These are phyloP conservation scores for Drosophila ficusphila DNA, from an alignment of 1,140 invertebrate species.

Conservation along the genomic window DNA sequence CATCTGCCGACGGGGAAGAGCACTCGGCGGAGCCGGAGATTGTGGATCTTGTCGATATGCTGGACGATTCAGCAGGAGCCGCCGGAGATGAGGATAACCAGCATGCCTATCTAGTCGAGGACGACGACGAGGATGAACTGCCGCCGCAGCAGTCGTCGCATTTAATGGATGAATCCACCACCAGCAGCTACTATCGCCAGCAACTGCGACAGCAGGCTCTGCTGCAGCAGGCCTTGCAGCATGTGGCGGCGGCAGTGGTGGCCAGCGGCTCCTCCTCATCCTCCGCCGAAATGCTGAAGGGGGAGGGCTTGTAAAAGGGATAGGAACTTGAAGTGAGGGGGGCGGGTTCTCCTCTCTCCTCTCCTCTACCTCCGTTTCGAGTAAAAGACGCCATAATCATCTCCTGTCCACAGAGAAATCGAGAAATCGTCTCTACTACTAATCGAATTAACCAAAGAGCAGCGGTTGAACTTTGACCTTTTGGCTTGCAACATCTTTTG, in stretches of 20 bases:
- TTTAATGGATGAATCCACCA: constrained; percentile 15
- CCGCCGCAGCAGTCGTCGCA: constrained; percentile 11
- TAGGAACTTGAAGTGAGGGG: not conserved
- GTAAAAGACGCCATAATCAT: constrained; percentile 30
- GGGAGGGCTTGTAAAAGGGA: constrained; percentile 19
- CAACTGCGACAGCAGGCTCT: constrained; percentile 65
- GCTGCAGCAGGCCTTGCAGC: constrained; percentile 72
- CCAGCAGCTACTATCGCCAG: constrained; percentile 58
- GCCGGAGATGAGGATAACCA: constrained; percentile 20
- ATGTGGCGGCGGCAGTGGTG: constrained; percentile 55
- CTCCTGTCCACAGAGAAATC: constrained; percentile 18
- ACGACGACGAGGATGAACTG: constrained; percentile 58
- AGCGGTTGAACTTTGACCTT: constrained; percentile 23
- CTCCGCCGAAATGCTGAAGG: constrained; percentile 18
- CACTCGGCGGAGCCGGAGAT: constrained; percentile 34
- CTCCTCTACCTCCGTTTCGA: constrained; percentile 26
- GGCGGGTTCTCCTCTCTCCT: constrained; percentile 5
- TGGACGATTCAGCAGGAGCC: constrained; percentile 4
- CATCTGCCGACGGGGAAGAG: constrained; percentile 25
- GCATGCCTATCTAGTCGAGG: constrained; percentile 57
- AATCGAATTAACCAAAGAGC: constrained; percentile 78
- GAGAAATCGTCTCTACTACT: constrained; percentile 62
- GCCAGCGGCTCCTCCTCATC: constrained; percentile 34
- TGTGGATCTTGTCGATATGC: constrained; percentile 63
- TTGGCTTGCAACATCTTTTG: constrained; percentile 24